Base-by-base conservation (phyloP, 2,888 invertebrate genomes). In the Linnaemya vulpina region DNA sequence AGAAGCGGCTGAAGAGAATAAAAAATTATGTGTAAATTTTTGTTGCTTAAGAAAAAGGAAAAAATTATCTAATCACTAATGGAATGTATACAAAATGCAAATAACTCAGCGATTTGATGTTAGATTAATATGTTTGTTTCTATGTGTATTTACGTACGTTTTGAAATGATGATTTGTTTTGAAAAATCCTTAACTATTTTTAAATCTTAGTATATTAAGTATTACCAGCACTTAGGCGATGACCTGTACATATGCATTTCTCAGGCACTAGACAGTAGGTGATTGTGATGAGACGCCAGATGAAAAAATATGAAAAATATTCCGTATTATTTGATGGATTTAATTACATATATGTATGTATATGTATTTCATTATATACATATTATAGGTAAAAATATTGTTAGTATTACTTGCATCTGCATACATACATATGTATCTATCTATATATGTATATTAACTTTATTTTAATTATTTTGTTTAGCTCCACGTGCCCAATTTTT, bases 61-160 rank as follows among this genome's bases (percentile, higher is more conserved):
- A 5, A 62, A 67, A 78, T 78, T 78, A 78, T 62, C 70, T 78
- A 78, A 78, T 78, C 78, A 63, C 51, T 25, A 70, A 51, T 60
- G 58, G 49, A 77, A 77, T 68, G 35, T 65, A 74, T 38, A 49
- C 13, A 38, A 55, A 58, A 58, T 22, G 38, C 38, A 38, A 65
- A 49, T 9, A 35, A 30, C 53, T 20, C 15, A 38, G 20, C 38
- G 53, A 20, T 38, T 60, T 7, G 35, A 58, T n/a, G n/a, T 30
- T n/a, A 5, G 11, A 38, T 38, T 38, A 38, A 55, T 55, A 25
- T 15, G n/a, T n/a, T n/a, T n/a, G n/a, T n/a, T n/a, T n/a, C n/a
- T n/a, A n/a, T n/a, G n/a, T n/a, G 8, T 62, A 11, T 17, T 7
- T 30, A 38, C 35, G 11, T 5, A 40, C 9, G 11, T 40, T 40